Base-by-base conservation (phyloP, 2,888 invertebrate genomes). In the Agrenia bidenticulata region DNA sequence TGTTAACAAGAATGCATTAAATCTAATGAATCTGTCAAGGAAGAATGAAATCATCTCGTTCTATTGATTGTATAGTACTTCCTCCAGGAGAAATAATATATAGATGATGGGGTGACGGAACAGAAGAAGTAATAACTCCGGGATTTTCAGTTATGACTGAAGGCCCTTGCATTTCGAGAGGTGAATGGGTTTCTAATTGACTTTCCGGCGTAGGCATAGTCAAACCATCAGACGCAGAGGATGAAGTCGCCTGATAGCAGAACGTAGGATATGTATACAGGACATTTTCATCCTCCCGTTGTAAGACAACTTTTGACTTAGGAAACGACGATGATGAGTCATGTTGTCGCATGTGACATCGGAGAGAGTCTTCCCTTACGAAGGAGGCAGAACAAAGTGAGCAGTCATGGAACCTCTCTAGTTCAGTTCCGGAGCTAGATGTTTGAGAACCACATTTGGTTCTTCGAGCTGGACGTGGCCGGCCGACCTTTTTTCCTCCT, bases 321-420 rank as follows among this genome's bases (percentile, higher is more conserved):
- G 21, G 19, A 27, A 49, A 49, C 51, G 51, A 9, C 11, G 32
- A 7, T 24, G 50, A 5, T 2, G 27, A 15, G 37, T 32, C 26
- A 71, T 82, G 82, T 53, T 80, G 80, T 27, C 79, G 77, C 59
- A 80, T 63, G 73, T 82, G 81, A 70, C 80, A 79, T n/a, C 79
- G 75, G 53, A 81, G 76, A 0, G 81, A 81, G 63, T 81, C 80
- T 70, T 80, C 79, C 27, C 81, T 73, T 0, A 81, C 81, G 76
- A 81, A 82, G 0, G 79, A 74, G 13, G 78, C 78, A 5, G 76
- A 72, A 70, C 82, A 82, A 4, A 74, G 63, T 1, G 75, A 70
- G 73, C 82, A 82, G 41, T 76, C 69, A 67, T 78, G 79, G 0
- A 75, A 68, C 69, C 78, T 78, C 59, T 74, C 70, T 64, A 55